Conservation (phyloP, 2,888 invertebrate species). For the Melolontha melolontha region DNA sequence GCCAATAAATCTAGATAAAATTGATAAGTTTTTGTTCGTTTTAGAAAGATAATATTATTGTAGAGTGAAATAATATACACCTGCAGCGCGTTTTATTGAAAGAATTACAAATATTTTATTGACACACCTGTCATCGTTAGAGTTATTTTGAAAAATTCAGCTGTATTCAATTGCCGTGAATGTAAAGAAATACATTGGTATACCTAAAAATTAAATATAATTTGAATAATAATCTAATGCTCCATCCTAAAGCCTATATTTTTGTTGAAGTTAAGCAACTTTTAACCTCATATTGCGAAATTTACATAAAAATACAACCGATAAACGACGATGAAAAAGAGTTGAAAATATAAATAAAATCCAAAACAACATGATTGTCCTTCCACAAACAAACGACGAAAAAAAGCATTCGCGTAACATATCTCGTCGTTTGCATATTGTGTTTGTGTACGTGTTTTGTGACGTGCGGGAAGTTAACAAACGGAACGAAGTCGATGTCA, state of each 20-base stretch:
- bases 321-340: conserved; percentile 18
- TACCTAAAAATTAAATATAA: background rate
- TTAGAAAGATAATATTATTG: no score
- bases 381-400: conserved; percentile 3
- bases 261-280: conserved; percentile 9
- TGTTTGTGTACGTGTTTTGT: conserved; percentile 48
- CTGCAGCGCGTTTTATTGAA: no score
- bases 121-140: no score
- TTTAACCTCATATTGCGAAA: background rate
- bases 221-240: background rate
- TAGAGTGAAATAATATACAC: no score
- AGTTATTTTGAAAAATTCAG: no score
- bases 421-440: conserved; percentile 30
- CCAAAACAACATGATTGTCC: conserved; percentile 20
- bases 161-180: no score
- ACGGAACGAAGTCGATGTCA: conserved; percentile 59
- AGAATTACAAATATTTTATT: no score
- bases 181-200: no score
- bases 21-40: no score
- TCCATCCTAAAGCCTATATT: background rate
- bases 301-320: conserved; percentile 14
- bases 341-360: conserved; percentile 36
- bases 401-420: conserved; percentile 9
- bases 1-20: no score
- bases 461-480: conserved; percentile 59